Evolutionary conservation across 1,140 invertebrate genomes (phyloP).

Genomic region (Pseudomyrmex flavicornis): DNA sequence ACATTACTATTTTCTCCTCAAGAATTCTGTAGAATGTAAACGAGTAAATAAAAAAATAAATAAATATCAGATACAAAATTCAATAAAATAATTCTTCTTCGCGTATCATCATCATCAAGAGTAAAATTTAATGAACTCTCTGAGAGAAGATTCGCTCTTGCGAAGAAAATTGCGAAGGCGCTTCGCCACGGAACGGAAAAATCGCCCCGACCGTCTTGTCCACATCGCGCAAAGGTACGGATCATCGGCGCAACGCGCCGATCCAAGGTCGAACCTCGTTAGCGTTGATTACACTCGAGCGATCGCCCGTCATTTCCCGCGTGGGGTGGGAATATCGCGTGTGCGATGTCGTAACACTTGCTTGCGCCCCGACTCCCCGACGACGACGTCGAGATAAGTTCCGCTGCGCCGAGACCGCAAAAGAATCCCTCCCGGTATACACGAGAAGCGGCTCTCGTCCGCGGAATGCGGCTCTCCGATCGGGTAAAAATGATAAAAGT

Average conservation of each 20-base stretch:
- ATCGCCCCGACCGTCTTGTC: neutral
- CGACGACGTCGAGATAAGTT: constrained; percentile 33
- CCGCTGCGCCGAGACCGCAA: constrained; percentile 42
- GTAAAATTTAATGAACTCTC: neutral
- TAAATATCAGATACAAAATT: neutral
- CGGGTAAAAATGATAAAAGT: constrained; percentile 57
- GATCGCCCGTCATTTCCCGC: constrained; percentile 31
- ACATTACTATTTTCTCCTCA: neutral
- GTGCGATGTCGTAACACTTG: constrained; percentile 37
- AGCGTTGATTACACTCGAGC: constrained; percentile 38
- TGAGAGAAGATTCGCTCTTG: neutral
- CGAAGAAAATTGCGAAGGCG: neutral
- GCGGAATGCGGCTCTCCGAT: constrained; percentile 46
- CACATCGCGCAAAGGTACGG: constrained; percentile 2
- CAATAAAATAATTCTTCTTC: neutral
- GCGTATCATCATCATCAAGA: neutral
- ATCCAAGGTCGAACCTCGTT: constrained; percentile 31
- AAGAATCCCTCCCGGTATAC: neutral
- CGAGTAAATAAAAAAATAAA: neutral
- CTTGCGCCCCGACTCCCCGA: neutral
- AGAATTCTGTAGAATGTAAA: neutral
- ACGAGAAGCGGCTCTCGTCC: constrained; percentile 29
- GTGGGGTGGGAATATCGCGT: constrained; percentile 25
- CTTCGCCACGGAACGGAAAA: neutral
- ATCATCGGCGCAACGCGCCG: constrained; percentile 12